Base-by-base conservation (phyloP, 1,140 invertebrate species). In the Theocolax elegans region DNA sequence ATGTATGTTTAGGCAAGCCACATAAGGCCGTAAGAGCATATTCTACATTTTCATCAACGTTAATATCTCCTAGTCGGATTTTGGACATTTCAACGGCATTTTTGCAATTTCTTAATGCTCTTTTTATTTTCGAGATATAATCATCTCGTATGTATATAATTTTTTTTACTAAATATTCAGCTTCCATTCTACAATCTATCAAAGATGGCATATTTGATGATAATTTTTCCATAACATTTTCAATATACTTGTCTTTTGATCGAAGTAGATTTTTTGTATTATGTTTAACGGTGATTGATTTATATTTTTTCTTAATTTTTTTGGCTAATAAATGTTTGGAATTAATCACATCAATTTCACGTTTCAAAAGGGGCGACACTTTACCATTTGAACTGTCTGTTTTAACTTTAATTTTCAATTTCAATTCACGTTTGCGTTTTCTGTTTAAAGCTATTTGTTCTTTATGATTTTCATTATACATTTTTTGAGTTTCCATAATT, bases 1-100 rank as follows among this genome's bases (percentile, higher is more conserved):
- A 38, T 17, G 17, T 21, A 38, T 58, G 54, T 40, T 19, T 58
- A 10, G 54, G 13, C 17, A 21, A 58, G 6, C 54, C 54, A 21
- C 54, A 58, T 58, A 58, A 58, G 2, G 54, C 35, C 17, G 54
- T 38, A 19, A 58, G 29, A 21, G 54, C 54, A 19, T 25, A 58
- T 38, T 58, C 29, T 40, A 21, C 17, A 19, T 58, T 58, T 2
- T 17, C 54, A 10, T 17, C 7, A 6, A 58, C 38, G 2, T 12
- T n/a, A 17, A 35, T 58, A 19, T 10, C 3, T 38, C 54, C 29
- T 38, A 58, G 21, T 38, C 54, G 12, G 4, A n/a, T 13, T 38
- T 15, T 38, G 19, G n/a, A 38, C 2, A 58, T 2, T 17, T 58
- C 29, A 38, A 38, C 49, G 10, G n/a, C 38, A 7, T 58, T 40